A percentile compares a stretch with the other conserved stretches of the same genome.
Conservation (phyloP, 2,797 vertebrate genomes). For the Tauraco hartlaubi region DNA sequence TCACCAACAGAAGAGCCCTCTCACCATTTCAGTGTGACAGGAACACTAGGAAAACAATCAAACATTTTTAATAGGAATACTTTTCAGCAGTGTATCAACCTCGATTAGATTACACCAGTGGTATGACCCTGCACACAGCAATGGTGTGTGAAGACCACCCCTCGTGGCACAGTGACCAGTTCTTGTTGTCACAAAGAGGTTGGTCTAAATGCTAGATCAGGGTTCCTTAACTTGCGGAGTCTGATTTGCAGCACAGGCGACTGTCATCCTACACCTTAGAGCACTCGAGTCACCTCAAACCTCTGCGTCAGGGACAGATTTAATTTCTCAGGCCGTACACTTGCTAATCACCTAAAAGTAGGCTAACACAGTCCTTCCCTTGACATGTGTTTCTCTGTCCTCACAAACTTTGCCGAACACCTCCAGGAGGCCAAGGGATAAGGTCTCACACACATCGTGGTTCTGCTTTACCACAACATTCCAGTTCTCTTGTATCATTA, state of each 20-base stretch:
- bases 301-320: background rate
- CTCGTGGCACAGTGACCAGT: background rate
- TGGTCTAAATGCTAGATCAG: background rate
- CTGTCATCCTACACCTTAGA: background rate
- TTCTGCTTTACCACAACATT: background rate
- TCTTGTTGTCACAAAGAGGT: background rate
- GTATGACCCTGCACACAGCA: background rate
- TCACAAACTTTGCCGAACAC: background rate
- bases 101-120: background rate
- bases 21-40: background rate
- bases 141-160: background rate
- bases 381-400: background rate
- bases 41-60: background rate
- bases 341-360: background rate
- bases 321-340: background rate
- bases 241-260: background rate
- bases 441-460: accelerated
- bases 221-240: background rate
- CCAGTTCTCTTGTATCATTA: background rate
- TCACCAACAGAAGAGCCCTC: background rate
- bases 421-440: background rate
- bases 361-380: background rate
- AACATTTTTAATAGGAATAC: background rate
- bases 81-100: background rate
- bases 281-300: background rate